Base-by-base conservation (phyloP, 2,888 invertebrate genomes). In the Aelia acuminata region DNA sequence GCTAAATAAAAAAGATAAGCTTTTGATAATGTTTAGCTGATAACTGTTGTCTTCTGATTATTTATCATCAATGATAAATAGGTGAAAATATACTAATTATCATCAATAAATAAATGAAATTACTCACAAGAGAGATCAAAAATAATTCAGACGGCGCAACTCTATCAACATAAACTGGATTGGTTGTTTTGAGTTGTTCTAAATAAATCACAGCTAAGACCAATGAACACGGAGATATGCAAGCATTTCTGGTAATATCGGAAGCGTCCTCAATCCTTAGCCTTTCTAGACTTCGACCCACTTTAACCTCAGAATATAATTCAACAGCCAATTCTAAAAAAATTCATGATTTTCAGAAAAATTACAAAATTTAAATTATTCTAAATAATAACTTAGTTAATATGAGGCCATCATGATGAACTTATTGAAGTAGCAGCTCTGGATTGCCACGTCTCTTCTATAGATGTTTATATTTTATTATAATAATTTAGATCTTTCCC, bases 181-280 rank as follows among this genome's bases (percentile, higher is more conserved):
- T 96, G 91, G 94, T 94, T 89, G 94, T 94, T 92, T 96, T 96
- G 88, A 99, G 94, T 90, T 98, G 95, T 93, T 99, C 98, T 91
- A 99, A 94, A 93, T 99, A 99, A 84, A 99, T 94, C 91, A 99
- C 94, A 48, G 99, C 98, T 91, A 99, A 94, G 91, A 99, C 96
- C 88, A 99, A 94, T 22, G 98, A 97, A 92, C 98, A 98, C 0
- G 99, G 98, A 15, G 98, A 97, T 90, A 97, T 96, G 92, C 96
- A 96, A 11, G 98, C 96, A 91, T 95, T 95, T 91, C 96, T 94
- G 88, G 95, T 95, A 90, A 97, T 94, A 91, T 94, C 94, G 84
- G 96, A 96, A 90, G 97, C 96, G 91, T 95, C 95, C 91, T 96
- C 95, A 90, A 95, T 94, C 92, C 95, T 95, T 91, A 97, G 93